Evolutionary conservation across 1,140 invertebrate genomes (phyloP), one percentile per base, ranked within the genome.

Genomic region (Aporrectodea caliginosa): DNA sequence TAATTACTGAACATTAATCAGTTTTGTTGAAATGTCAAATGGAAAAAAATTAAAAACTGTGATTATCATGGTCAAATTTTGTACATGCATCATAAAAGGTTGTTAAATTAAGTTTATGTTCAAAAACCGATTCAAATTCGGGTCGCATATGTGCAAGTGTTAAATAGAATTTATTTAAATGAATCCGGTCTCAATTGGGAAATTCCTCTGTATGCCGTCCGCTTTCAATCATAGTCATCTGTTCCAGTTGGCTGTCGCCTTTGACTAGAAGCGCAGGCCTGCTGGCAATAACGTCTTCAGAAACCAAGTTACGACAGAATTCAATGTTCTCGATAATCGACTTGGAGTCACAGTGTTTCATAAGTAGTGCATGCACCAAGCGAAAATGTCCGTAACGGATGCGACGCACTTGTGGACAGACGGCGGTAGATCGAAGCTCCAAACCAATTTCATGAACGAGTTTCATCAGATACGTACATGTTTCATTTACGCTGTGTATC

Each of bases 401-500:
- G 84, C 95, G 94, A 78, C 94, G 92, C 12, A 98, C 89, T 72
- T 91, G 91, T 0, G 91, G 92, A 84, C 94, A 95, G 79, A 93
- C 91, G 1, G 96, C 96, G n/a, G 90, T 91, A 33, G 92, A 92
- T 83, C 93, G 92, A 30, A 97, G 84, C 85, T 92, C 90, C 0
- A 93, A 84, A 1, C 94, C 96, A 72, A 98, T 87, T 78, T 96
- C 93, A 85, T 94, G 90, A 2, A 98, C 87, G 16, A 97, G 82
- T 6, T 90, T 89, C 84, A 90, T 91, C 14, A 98, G 86, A 85
- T 93, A 96, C 29, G 90, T 87, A 80, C 93, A 92, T 81, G 91
- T 90, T 89, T 96, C 94, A 88, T 96, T 96, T 35, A 95, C 92
- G 73, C 92, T 91, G 82, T 95, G 92, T 29, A 97, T 88, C 90